Conservation (phyloP, 2,888 invertebrate species). For the Embidobia sp. region DNA sequence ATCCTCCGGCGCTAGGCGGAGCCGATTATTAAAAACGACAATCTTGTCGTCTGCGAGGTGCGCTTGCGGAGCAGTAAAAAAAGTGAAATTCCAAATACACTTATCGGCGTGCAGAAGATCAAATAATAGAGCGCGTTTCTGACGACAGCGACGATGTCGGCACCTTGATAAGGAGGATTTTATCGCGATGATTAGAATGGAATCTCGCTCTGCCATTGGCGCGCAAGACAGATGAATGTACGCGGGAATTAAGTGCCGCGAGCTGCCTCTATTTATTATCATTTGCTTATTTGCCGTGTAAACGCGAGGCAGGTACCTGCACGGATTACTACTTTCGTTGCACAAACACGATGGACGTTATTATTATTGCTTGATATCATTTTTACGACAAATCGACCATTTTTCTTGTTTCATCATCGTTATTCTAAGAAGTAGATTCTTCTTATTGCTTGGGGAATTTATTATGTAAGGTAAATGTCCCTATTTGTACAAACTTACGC, state of each 20-base stretch:
- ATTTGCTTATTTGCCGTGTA: slow-evolving; percentile 72
- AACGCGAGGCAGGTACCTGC: slow-evolving; percentile 66
- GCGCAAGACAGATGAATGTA: slow-evolving; percentile 66
- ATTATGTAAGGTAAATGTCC: too few species aligned
- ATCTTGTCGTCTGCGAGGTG: slow-evolving; percentile 31
- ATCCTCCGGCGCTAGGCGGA: not conserved
- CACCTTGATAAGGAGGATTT: slow-evolving; percentile 53
- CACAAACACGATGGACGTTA: slow-evolving; percentile 71
- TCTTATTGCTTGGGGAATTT: too few species aligned
- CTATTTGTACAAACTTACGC: too few species aligned
- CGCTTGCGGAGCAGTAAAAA: slow-evolving; percentile 22
- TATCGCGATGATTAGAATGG: slow-evolving; percentile 55
- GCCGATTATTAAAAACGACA: slow-evolving; percentile 25
- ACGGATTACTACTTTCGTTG: slow-evolving; percentile 71
- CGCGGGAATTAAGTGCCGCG: slow-evolving; percentile 43
- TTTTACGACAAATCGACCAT: too few species aligned
- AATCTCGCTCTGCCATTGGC: slow-evolving; percentile 59
- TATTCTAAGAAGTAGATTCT: too few species aligned
- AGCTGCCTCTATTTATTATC: slow-evolving; percentile 70
- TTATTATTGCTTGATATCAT: slow-evolving; percentile 62
- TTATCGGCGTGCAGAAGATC: slow-evolving; percentile 52
- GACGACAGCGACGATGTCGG: slow-evolving; percentile 40
- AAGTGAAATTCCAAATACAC: slow-evolving; percentile 58
- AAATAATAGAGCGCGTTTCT: slow-evolving; percentile 53
- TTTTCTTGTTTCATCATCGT: too few species aligned